Percentiles rank a stretch among this genome's conserved stretches.
Evolutionary conservation across 2,888 invertebrate genomes (phyloP).

Genomic region (Octonoba sinensis): DNA sequence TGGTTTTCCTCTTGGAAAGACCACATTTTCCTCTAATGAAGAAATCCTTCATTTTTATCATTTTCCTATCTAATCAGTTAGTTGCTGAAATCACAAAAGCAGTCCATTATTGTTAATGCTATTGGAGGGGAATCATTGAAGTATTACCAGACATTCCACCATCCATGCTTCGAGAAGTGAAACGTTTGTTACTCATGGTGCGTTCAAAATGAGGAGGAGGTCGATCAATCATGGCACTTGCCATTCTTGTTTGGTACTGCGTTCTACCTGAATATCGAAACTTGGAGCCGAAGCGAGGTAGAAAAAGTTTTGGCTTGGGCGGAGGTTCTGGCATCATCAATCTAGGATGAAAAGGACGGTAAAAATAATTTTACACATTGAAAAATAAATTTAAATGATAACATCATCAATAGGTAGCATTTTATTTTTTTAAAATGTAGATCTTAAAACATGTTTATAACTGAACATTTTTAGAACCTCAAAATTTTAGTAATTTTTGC

Average conservation of each 20-base stretch:
- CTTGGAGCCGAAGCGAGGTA: constrained; percentile 90
- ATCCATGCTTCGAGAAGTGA: constrained; percentile 89
- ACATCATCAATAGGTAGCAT: no score
- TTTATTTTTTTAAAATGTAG: no score
- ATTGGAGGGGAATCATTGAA: background rate
- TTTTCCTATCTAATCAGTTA: no score
- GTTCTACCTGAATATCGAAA: constrained; percentile 97
- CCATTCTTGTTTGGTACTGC: constrained; percentile 90
- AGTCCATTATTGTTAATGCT: no score
- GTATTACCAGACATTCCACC: constrained; percentile 69
- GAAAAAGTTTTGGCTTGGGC: constrained; percentile 79
- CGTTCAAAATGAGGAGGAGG: constrained; percentile 88
- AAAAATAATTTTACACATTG: no score
- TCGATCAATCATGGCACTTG: constrained; percentile 81
- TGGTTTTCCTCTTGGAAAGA: no score
- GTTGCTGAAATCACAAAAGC: no score
- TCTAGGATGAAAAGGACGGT: constrained; percentile 72
- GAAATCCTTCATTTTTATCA: no score
- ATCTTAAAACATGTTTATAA: background rate
- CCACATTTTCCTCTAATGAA: no score
- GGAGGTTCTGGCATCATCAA: constrained; percentile 91
- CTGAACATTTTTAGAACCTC: background rate
- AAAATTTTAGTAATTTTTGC: no score
- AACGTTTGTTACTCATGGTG: constrained; percentile 84
- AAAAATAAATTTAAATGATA: no score